These are phyloP conservation scores for Ceramica pisi DNA, from an alignment of 2,888 invertebrate species.

Conservation along the genomic window DNA sequence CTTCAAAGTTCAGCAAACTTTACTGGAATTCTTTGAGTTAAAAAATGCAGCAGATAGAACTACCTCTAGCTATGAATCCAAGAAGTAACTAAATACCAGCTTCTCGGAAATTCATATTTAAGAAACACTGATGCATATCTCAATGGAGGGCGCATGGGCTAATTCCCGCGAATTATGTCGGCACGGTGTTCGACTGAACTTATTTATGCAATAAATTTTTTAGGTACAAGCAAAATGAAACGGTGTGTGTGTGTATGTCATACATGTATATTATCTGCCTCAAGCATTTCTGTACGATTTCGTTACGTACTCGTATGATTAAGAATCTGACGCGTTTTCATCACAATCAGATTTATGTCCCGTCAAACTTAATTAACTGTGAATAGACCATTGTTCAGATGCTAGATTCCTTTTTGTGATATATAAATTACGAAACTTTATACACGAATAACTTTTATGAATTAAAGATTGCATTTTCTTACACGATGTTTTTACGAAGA, in stretches of 20 bases:
- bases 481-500: background rate
- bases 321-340: conserved; percentile 52
- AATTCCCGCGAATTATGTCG: conserved; percentile 30
- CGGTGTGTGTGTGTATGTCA: conserved; percentile 46
- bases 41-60: background rate
- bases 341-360: conserved; percentile 58
- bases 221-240: conserved; percentile 45
- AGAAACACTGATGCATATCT: conserved; percentile 8
- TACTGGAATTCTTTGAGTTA: background rate
- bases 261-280: conserved; percentile 52
- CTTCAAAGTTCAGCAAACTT: background rate
- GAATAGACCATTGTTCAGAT: conserved; percentile 64
- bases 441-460: conserved; percentile 28
- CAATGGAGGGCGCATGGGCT: conserved; percentile 8
- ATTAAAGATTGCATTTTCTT: conserved; percentile 29
- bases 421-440: conserved; percentile 59
- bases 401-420: conserved; percentile 50
- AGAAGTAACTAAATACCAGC: background rate
- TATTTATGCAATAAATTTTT: conserved; percentile 66
- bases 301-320: conserved; percentile 46
- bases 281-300: conserved; percentile 64
- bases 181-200: conserved; percentile 26
- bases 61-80: background rate
- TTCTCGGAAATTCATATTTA: background rate
- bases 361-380: conserved; percentile 62